Conservation (phyloP, 2,797 vertebrate genomes). For the Pipistrellus kuhlii region DNA sequence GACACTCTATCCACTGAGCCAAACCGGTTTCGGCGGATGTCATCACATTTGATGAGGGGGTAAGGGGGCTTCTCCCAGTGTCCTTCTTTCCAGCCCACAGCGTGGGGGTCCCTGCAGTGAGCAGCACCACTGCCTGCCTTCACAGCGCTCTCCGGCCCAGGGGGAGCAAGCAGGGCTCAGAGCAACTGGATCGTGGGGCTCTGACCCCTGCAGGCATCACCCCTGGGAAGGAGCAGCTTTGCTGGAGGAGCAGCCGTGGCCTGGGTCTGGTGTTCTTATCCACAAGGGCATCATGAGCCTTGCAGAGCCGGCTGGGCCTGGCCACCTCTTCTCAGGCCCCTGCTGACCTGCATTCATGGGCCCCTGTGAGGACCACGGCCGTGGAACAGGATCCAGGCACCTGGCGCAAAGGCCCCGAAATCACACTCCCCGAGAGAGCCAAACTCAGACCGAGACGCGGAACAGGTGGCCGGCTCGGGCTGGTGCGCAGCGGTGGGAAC, state of each 20-base stretch:
- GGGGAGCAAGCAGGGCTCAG: neutral
- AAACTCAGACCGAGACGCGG: accelerated
- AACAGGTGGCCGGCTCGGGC: accelerated
- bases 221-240: neutral
- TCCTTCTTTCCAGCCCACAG: neutral
- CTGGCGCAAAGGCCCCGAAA: accelerated
- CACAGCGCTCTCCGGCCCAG: neutral
- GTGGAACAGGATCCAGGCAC: neutral
- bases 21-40: no score
- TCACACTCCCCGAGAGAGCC: no score
- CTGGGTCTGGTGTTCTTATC: no score
- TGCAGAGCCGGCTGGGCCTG: neutral
- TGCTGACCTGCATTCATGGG: accelerated
- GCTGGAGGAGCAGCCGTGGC: no score
- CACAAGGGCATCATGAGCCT: accelerated
- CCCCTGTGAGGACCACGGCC: neutral
- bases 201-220: neutral
- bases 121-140: neutral
- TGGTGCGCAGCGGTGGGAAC: accelerated
- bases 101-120: neutral
- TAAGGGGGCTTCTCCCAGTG: no score
- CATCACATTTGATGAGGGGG: neutral
- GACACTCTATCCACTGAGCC: no score
- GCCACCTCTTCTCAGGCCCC: neutral
- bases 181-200: neutral